Evolutionary conservation across 2,113 vertebrate genomes (phyloP).

Genomic region (Carassius auratus): DNA sequence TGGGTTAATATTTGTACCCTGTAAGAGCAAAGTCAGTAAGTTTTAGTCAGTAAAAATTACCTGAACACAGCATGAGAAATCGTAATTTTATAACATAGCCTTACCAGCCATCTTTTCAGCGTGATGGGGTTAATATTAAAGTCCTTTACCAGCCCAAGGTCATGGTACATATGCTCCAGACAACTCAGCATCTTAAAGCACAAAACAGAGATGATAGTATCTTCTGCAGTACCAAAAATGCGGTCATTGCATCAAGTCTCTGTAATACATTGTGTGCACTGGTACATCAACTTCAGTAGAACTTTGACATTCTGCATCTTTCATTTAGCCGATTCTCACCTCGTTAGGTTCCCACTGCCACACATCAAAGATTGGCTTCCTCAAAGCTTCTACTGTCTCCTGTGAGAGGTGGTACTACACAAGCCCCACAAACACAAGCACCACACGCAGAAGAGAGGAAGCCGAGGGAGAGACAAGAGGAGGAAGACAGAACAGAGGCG

Average conservation of each 20-base stretch:
- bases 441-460: conserved; percentile 26
- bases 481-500: conserved; percentile 39
- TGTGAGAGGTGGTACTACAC: conserved; percentile 88
- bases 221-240: neutral
- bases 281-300: too few relatives aligned
- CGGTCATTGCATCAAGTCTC: neutral
- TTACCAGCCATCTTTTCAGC: conserved; percentile 90
- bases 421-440: conserved; percentile 39
- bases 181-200: conserved; percentile 90
- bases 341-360: conserved; percentile 97
- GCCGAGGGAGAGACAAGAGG: conserved; percentile 38
- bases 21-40: too few relatives aligned
- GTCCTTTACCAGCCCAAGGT: conserved; percentile 87
- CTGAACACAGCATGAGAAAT: neutral
- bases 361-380: conserved; percentile 90
- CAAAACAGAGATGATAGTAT: conserved; percentile 34
- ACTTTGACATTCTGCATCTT: neutral
- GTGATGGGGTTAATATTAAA: conserved; percentile 93
- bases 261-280: neutral
- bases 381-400: conserved; percentile 88
- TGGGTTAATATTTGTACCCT: too few relatives aligned
- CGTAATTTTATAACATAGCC: neutral
- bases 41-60: neutral
- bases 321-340: conserved; percentile 72
- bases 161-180: conserved; percentile 94